Evolutionary conservation across 1,140 invertebrate genomes (phyloP).

Genomic region (Ericerus pela): DNA sequence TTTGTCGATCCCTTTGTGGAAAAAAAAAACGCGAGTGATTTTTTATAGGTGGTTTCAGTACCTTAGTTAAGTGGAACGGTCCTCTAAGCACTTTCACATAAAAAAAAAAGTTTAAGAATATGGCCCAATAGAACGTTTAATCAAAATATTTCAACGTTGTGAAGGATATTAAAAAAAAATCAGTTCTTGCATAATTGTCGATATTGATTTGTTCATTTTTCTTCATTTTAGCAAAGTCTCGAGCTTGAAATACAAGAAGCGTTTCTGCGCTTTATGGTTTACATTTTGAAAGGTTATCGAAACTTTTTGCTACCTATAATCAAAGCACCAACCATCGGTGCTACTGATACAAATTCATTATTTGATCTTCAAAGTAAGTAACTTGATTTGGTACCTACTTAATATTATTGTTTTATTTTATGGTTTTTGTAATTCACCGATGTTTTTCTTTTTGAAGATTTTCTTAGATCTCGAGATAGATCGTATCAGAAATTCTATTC

Average conservation of each 20-base stretch:
- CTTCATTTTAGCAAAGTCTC: conserved; percentile 46
- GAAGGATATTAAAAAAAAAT: not conserved
- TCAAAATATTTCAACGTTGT: not conserved
- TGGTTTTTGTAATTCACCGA: not conserved
- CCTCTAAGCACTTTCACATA: too few species aligned
- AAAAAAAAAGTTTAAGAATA: conserved; percentile 15
- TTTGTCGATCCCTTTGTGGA: too few species aligned
- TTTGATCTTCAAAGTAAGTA: conserved; percentile 84
- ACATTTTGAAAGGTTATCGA: conserved; percentile 82
- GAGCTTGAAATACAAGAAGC: conserved; percentile 94
- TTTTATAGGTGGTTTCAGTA: too few species aligned
- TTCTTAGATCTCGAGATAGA: conserved; percentile 51
- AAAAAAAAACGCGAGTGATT: too few species aligned
- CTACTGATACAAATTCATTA: conserved; percentile 84
- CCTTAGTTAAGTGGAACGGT: too few species aligned
- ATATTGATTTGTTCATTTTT: not conserved
- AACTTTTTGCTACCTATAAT: conserved; percentile 84
- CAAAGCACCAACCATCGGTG: conserved; percentile 78
- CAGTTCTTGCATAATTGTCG: too few species aligned
- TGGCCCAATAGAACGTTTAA: not conserved
- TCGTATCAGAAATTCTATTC: conserved; percentile 82
- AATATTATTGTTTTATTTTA: not conserved
- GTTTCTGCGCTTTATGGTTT: conserved; percentile 90
- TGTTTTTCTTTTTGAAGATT: conserved; percentile 32
- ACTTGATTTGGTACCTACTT: not conserved